Evolutionary conservation across 2,797 vertebrate species (phyloP).

Genomic region (Coreius guichenoti): DNA sequence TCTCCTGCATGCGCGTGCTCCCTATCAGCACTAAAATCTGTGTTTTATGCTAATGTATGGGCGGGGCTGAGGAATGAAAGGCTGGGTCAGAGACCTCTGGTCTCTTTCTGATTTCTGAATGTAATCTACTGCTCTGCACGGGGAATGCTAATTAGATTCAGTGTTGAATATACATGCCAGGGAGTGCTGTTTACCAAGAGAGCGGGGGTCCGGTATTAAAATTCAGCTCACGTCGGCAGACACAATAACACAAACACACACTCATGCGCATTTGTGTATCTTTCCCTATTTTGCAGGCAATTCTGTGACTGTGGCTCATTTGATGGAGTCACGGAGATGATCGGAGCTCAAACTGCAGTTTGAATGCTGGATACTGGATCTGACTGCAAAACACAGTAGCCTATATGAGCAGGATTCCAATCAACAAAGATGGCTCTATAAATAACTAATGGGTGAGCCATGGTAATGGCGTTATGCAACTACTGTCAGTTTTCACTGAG

Average conservation of each 20-base stretch:
- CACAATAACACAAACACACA: slow-evolving; percentile 15
- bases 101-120: slow-evolving; percentile 56
- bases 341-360: slow-evolving; percentile 29
- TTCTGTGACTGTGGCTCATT: slow-evolving; percentile 6
- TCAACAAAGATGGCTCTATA: slow-evolving; percentile 40
- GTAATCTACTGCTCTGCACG: slow-evolving; percentile 58
- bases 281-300: slow-evolving; percentile 10
- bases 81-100: slow-evolving; percentile 63
- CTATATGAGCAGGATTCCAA: slow-evolving; percentile 8
- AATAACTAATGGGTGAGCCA: slow-evolving; percentile 33
- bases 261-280: slow-evolving; percentile 1
- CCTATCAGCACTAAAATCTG: slow-evolving; percentile 55
- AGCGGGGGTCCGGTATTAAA: slow-evolving; percentile 37
- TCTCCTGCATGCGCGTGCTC: slow-evolving; percentile 34
- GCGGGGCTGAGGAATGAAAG: slow-evolving; percentile 59
- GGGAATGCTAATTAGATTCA: slow-evolving; percentile 66
- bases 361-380: slow-evolving; percentile 30
- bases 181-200: slow-evolving; percentile 47
- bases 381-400: slow-evolving; percentile 17
- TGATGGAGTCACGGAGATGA: slow-evolving; percentile 25
- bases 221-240: slow-evolving; percentile 54
- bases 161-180: slow-evolving; percentile 55
- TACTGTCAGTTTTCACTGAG: background rate
- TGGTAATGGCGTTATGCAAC: slow-evolving; percentile 21
- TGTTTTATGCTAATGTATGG: slow-evolving; percentile 64